Evolutionary conservation across 1,140 invertebrate genomes (phyloP).

Genomic region (Bombus confusus): DNA sequence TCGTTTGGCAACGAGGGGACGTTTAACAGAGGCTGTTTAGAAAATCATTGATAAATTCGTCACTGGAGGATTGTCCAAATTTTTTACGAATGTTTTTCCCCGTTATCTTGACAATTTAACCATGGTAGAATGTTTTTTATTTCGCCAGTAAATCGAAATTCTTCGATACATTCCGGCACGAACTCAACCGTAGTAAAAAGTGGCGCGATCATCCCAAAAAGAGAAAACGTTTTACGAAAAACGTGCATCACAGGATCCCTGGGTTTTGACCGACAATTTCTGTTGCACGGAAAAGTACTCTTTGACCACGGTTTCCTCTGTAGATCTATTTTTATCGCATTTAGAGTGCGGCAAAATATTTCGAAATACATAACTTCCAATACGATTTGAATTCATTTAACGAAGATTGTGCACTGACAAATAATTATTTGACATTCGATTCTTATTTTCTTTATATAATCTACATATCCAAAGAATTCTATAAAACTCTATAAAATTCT

Average conservation of each 20-base stretch:
- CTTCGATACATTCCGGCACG: background rate
- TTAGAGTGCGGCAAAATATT: background rate
- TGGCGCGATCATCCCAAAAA: background rate
- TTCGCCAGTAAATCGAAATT: background rate
- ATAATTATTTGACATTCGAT: no score
- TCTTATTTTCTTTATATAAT: no score
- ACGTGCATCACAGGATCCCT: background rate
- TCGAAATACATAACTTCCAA: background rate
- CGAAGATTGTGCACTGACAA: no score
- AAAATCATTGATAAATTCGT: slow-evolving; percentile 22
- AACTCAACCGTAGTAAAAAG: slow-evolving; percentile 5
- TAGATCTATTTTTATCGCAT: background rate
- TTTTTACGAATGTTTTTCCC: background rate
- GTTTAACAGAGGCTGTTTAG: background rate
- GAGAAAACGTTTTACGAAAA: background rate
- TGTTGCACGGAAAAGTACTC: background rate
- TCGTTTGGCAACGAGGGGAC: background rate
- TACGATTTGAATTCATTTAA: no score
- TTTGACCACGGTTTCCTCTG: background rate
- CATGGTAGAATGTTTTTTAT: background rate
- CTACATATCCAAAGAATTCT: no score
- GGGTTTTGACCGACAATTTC: background rate
- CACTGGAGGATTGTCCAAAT: background rate
- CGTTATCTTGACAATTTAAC: slow-evolving; percentile 28
- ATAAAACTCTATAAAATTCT: no score